Percentiles rank a stretch among this genome's conserved stretches.
Evolutionary conservation across 1,140 invertebrate species (phyloP).

Genomic region (Lasaia peninsularis): DNA sequence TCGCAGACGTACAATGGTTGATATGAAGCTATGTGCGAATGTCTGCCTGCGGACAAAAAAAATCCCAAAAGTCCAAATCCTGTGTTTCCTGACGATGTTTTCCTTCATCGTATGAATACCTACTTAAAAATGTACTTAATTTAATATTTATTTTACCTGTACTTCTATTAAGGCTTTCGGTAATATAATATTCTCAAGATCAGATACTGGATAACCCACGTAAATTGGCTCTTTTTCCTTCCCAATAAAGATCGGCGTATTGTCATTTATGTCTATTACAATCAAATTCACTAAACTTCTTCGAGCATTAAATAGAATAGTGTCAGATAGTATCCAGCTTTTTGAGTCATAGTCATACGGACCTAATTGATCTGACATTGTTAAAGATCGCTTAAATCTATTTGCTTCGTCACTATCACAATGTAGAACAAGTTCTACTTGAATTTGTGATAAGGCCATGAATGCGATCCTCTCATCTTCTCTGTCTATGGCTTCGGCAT

Average conservation of each 20-base stretch:
- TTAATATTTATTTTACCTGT: conserved; percentile 43
- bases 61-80: no score
- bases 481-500: conserved; percentile 55
- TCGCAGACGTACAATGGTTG: no score
- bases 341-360: conserved; percentile 54
- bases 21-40: no score
- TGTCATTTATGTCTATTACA: conserved; percentile 76
- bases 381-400: conserved; percentile 37
- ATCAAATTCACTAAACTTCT: conserved; percentile 66
- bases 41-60: no score
- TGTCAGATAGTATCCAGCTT: conserved; percentile 61
- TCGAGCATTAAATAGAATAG: conserved; percentile 50
- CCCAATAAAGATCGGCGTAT: conserved; percentile 61
- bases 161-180: conserved; percentile 64
- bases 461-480: conserved; percentile 69
- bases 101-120: not conserved
- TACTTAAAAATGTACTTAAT: not conserved
- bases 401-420: conserved; percentile 39
- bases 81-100: no score
- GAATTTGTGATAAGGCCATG: conserved; percentile 68
- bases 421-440: conserved; percentile 55
- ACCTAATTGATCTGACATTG: conserved; percentile 18
- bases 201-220: conserved; percentile 64
- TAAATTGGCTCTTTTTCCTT: conserved; percentile 55
- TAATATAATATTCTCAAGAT: conserved; percentile 52